Conservation (phyloP, 2,113 vertebrate species). For the Baryphthengus martii region DNA sequence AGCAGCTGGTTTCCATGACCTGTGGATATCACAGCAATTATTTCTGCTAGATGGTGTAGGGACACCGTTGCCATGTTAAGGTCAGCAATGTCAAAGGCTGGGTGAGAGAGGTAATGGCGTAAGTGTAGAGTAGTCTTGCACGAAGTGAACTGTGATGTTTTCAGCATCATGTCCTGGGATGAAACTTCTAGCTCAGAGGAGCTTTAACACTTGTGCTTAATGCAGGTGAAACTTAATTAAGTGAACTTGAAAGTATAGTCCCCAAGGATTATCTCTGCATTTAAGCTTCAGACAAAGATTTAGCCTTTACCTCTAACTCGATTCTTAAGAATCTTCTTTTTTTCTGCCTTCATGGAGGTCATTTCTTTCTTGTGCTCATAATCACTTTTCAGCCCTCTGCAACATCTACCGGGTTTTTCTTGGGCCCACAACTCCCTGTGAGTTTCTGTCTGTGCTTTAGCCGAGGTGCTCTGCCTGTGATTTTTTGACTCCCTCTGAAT, state of each 20-base stretch:
- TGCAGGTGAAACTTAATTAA: not conserved
- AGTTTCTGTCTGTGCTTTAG: not conserved
- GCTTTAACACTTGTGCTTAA: not conserved
- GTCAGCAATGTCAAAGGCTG: not conserved
- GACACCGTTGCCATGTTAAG: not conserved
- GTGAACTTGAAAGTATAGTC: not conserved
- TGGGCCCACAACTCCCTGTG: not conserved
- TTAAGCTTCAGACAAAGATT: not conserved
- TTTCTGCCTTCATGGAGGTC: not conserved
- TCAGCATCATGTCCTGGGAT: not conserved
- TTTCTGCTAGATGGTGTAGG: not conserved
- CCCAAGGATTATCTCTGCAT: not conserved
- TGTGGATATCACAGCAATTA: constrained; percentile 6
- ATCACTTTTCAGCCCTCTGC: not conserved
- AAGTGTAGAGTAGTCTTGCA: not conserved
- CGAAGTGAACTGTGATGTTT: not conserved
- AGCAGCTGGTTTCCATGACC: constrained; percentile 1
- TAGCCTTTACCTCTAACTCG: not conserved
- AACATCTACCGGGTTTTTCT: not conserved
- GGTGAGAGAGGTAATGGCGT: not conserved
- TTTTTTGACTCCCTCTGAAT: not conserved
- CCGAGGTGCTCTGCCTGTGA: not conserved
- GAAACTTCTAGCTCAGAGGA: not conserved
- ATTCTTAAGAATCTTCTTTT: not conserved
- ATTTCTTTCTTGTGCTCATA: not conserved